Evolutionary conservation across 2,797 vertebrate species (phyloP).

Genomic region (Cirrhinus mrigala): DNA sequence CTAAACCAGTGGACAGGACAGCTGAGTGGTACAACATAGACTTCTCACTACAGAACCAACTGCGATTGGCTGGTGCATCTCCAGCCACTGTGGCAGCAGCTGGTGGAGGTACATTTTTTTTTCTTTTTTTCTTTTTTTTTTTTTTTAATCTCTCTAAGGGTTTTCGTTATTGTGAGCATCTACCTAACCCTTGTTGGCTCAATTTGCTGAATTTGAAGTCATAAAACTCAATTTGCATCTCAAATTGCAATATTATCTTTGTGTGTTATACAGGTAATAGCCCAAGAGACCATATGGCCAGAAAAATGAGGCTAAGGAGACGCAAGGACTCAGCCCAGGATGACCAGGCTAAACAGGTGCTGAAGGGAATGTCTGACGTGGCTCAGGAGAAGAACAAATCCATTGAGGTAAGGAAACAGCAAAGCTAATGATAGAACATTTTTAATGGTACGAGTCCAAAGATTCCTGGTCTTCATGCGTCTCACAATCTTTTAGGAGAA

Average conservation of each 20-base stretch:
- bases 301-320: slow-evolving; percentile 93
- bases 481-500: slow-evolving; percentile 80
- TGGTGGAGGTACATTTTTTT: slow-evolving; percentile 77
- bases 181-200: not conserved
- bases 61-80: slow-evolving; percentile 93
- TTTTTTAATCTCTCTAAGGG: too few species aligned
- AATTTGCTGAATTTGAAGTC: not conserved
- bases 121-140: not conserved
- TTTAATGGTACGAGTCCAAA: not conserved
- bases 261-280: slow-evolving; percentile 77
- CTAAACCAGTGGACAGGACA: slow-evolving; percentile 87
- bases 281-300: slow-evolving; percentile 89
- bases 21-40: slow-evolving; percentile 98
- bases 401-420: slow-evolving; percentile 80
- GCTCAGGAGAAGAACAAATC: slow-evolving; percentile 95
- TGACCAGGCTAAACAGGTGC: slow-evolving; percentile 96
- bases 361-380: slow-evolving; percentile 97
- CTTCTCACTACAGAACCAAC: slow-evolving; percentile 97
- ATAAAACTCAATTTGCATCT: not conserved
- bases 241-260: not conserved
- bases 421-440: not conserved
- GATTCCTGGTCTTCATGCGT: not conserved
- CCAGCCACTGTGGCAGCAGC: slow-evolving; percentile 92
- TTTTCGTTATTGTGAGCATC: not conserved
- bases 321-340: slow-evolving; percentile 93